Percentiles rank a stretch among this genome's conserved stretches.
Conservation (phyloP, 2,888 invertebrate genomes). For the Drosophila borborema region DNA sequence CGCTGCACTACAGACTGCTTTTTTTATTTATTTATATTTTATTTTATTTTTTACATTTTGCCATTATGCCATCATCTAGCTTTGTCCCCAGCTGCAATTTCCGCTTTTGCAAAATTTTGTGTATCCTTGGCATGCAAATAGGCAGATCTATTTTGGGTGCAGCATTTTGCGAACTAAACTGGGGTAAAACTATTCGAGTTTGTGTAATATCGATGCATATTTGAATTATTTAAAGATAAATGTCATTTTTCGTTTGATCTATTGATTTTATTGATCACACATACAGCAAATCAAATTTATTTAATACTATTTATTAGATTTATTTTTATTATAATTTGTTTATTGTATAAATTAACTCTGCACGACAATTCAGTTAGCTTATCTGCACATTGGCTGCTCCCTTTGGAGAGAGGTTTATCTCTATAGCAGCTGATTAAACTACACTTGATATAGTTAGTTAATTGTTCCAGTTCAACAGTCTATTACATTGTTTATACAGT, state of each 20-base stretch:
- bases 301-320: no score
- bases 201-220: no score
- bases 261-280: no score
- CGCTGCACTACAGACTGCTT: slow-evolving; percentile 40
- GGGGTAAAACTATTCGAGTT: not conserved
- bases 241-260: no score
- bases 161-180: not conserved
- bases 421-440: not conserved
- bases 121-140: slow-evolving; percentile 33
- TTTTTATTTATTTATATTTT: slow-evolving; percentile 15
- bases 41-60: not conserved
- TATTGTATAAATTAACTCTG: no score
- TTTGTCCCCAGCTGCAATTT: slow-evolving; percentile 54
- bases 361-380: no score
- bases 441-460: not conserved
- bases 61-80: slow-evolving; percentile 40
- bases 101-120: slow-evolving; percentile 39
- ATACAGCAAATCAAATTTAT: no score
- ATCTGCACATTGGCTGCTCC: no score
- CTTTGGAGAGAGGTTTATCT: not conserved
- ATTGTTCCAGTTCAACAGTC: not conserved
- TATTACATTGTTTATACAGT: no score
- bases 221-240: no score
- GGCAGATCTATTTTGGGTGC: slow-evolving; percentile 6
- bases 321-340: no score